These are phyloP conservation scores for Lepidocolaptes lacrymiger DNA, from an alignment of 2,797 vertebrate genomes.

Conservation along the genomic window DNA sequence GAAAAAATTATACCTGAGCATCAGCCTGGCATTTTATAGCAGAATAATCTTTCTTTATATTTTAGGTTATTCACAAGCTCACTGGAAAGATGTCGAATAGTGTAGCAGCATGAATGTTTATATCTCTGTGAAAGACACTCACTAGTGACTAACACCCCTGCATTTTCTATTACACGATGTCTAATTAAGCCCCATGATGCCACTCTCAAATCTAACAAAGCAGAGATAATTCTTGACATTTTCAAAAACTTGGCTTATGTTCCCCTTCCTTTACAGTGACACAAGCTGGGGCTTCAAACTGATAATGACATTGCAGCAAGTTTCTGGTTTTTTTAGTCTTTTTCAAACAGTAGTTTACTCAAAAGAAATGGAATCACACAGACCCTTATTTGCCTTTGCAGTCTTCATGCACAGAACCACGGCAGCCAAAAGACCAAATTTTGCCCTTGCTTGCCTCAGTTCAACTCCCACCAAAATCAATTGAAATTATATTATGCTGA, in stretches of 20 bases:
- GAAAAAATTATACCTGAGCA: not conserved
- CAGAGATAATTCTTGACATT: constrained; percentile 72
- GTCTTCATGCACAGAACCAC: constrained; percentile 13
- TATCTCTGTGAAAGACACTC: constrained; percentile 65
- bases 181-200: constrained; percentile 74
- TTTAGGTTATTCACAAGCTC: constrained; percentile 65
- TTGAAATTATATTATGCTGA: constrained; percentile 25
- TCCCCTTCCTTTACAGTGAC: constrained; percentile 57
- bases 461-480: constrained; percentile 35
- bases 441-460: constrained; percentile 24
- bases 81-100: constrained; percentile 46
- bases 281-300: constrained; percentile 60
- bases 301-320: constrained; percentile 51
- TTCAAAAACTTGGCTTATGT: constrained; percentile 71
- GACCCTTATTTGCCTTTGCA: constrained; percentile 47
- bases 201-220: constrained; percentile 66
- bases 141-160: constrained; percentile 65
- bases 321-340: constrained; percentile 10
- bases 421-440: constrained; percentile 29
- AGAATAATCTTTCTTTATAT: constrained; percentile 60
- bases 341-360: constrained; percentile 46
- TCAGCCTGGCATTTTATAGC: constrained; percentile 37
- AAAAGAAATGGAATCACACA: constrained; percentile 41
- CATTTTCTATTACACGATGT: constrained; percentile 71
- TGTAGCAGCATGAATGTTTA: constrained; percentile 67